Conservation (phyloP, 2,797 vertebrate species). For the Rhinatrema bivittatum region DNA sequence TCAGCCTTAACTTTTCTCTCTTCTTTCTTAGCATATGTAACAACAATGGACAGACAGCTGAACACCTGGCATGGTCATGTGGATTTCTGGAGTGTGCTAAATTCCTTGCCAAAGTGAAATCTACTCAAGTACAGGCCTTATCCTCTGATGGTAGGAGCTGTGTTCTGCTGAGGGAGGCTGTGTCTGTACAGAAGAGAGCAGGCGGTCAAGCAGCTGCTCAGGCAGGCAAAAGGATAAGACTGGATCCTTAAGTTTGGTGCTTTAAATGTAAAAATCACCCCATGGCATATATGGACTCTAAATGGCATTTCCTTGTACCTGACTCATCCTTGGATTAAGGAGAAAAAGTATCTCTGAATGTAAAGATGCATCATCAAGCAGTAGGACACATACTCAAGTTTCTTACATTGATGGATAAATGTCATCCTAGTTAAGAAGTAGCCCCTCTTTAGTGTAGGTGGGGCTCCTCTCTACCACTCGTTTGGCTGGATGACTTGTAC, state of each 20-base stretch:
- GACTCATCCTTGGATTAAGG: too few species aligned
- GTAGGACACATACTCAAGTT: too few species aligned
- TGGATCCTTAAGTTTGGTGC: constrained; percentile 45
- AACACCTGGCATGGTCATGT: constrained; percentile 57
- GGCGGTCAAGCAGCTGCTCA: constrained; percentile 11
- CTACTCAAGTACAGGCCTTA: constrained; percentile 10
- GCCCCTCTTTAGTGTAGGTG: too few species aligned
- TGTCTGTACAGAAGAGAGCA: constrained; percentile 35
- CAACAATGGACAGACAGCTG: constrained; percentile 61
- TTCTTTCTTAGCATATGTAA: constrained; percentile 55
- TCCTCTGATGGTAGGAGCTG: fast-evolving
- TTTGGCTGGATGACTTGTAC: too few species aligned
- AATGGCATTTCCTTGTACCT: too few species aligned
- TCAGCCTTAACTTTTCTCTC: too few species aligned
- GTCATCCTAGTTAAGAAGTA: too few species aligned
- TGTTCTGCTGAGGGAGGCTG: constrained; percentile 2
- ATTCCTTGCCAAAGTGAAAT: constrained; percentile 52
- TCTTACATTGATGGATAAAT: too few species aligned
- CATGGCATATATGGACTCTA: constrained; percentile 2
- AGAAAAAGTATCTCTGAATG: too few species aligned
- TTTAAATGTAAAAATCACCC: too few species aligned
- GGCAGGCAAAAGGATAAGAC: constrained; percentile 53
- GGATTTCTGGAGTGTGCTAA: constrained; percentile 61
- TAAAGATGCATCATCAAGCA: too few species aligned
- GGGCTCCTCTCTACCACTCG: too few species aligned